A percentile compares a stretch with the other conserved stretches of the same genome.
phyloP scores from a whole-genome alignment of 1,140 invertebrate genomes.

The Anagrus nilaparvatae region DNA sequence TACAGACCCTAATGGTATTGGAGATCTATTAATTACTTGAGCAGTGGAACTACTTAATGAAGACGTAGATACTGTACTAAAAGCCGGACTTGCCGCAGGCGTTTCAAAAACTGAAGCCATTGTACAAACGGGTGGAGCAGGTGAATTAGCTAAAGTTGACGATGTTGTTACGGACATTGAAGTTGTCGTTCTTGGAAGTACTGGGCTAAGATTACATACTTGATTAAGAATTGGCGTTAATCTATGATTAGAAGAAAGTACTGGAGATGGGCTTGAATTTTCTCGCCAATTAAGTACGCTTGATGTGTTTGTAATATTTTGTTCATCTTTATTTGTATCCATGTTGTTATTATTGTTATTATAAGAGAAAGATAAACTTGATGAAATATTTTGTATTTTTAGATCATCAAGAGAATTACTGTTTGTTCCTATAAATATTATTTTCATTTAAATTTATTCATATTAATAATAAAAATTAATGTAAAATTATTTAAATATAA shows the following conservation, averaged over 20 bases:
- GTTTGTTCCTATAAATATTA: conserved; percentile 29
- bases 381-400: conserved; percentile 28
- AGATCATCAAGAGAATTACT: conserved; percentile 37
- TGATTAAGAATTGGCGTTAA: conserved; percentile 39
- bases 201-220: conserved; percentile 33
- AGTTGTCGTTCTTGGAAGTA: conserved; percentile 25
- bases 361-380: conserved; percentile 14
- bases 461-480: not conserved
- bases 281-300: conserved; percentile 34
- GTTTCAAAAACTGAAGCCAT: conserved; percentile 28
- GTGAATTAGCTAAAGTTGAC: conserved; percentile 11
- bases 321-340: conserved; percentile 20
- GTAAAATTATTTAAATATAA: not conserved
- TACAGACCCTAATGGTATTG: conserved; percentile 26
- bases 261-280: conserved; percentile 22
- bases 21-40: conserved; percentile 31
- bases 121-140: not conserved
- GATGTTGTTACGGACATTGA: conserved; percentile 21
- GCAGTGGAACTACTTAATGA: conserved; percentile 32
- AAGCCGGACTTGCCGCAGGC: conserved; percentile 34
- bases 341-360: conserved; percentile 25
- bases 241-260: conserved; percentile 24
- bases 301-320: conserved; percentile 17
- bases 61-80: conserved; percentile 39
- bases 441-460: not conserved